Evolutionary conservation across 2,797 vertebrate genomes (phyloP), one percentile per base, ranked within the genome.

Genomic region (Poecilia gillii): DNA sequence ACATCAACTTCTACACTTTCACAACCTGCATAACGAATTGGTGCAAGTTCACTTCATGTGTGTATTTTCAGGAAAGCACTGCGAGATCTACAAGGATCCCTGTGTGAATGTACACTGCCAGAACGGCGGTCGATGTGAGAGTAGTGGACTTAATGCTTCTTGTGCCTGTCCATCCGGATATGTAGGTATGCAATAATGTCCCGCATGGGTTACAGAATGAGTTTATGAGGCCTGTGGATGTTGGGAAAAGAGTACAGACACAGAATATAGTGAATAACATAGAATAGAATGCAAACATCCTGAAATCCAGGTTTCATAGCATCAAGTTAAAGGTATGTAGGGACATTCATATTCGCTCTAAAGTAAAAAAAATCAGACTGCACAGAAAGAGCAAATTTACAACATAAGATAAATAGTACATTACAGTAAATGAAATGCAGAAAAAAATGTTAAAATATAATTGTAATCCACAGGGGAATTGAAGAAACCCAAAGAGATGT

Each of bases 31-130:
- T 4, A 6, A 57, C 31, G 18, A 45, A 62, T 73, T 14, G 53
- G 66, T 6, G 39, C 25, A 16, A 4, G 6, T 13, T 79, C 16
- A 16, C 25, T 81, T 45, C 81, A 23, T 78, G 0, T 81, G 33
- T 75, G 47, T 80, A 28, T 78, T 87, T 85, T 66, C 90, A 99
- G 98, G 98, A 75, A 96, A 94, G 84, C 98, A 99, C 89, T 99
- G 98, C 91, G 98, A 99, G 87, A 93, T 97, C 53, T 98, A 96
- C 93, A 98, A 97, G 93, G 97, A 99, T 89, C 98, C 98, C 6
- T 99, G 98, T 80, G 87, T 97, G 85, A 98, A 96, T 71, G 85
- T 97, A 89, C 97, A 87, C 90, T 99, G 98, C 93, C 96, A 97
- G 90, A 99, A 99, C 0, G 97, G 97, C 87, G 98, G 97, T 33